Percentiles rank a stretch among this genome's conserved stretches.
phyloP scores from a whole-genome alignment of 1,140 invertebrate species.

The Drosophila pruinosa region DNA sequence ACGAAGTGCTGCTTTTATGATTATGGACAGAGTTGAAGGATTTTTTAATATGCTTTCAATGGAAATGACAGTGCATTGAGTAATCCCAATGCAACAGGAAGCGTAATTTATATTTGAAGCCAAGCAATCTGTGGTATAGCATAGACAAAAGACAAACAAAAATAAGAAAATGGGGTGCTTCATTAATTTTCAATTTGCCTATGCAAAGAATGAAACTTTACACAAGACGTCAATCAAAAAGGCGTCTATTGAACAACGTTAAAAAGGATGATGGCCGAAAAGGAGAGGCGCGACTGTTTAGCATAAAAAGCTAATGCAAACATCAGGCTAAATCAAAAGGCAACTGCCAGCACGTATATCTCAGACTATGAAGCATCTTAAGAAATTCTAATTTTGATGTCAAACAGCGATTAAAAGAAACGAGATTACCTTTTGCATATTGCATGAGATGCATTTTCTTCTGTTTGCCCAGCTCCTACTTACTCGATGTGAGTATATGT shows the following conservation, averaged over 20 bases:
- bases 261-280: background rate
- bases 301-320: slow-evolving; percentile 42
- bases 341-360: background rate
- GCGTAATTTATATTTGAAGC: slow-evolving; percentile 25
- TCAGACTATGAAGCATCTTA: no score
- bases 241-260: slow-evolving; percentile 15
- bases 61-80: background rate
- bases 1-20: background rate
- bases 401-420: slow-evolving; percentile 82
- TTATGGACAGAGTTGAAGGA: background rate
- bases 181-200: slow-evolving; percentile 61
- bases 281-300: slow-evolving; percentile 13
- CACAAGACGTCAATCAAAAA: slow-evolving; percentile 31
- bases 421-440: slow-evolving; percentile 81
- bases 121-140: slow-evolving; percentile 12
- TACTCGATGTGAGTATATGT: background rate
- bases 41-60: background rate
- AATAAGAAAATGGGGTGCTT: background rate
- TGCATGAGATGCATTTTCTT: slow-evolving; percentile 72
- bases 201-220: slow-evolving; percentile 45
- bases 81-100: slow-evolving; percentile 3
- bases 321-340: slow-evolving; percentile 40
- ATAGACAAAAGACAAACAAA: background rate
- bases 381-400: slow-evolving; percentile 81
- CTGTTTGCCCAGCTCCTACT: slow-evolving; percentile 55